These are phyloP conservation scores for Phengaris arion DNA, from an alignment of 2,888 invertebrate species.

Conservation along the genomic window DNA sequence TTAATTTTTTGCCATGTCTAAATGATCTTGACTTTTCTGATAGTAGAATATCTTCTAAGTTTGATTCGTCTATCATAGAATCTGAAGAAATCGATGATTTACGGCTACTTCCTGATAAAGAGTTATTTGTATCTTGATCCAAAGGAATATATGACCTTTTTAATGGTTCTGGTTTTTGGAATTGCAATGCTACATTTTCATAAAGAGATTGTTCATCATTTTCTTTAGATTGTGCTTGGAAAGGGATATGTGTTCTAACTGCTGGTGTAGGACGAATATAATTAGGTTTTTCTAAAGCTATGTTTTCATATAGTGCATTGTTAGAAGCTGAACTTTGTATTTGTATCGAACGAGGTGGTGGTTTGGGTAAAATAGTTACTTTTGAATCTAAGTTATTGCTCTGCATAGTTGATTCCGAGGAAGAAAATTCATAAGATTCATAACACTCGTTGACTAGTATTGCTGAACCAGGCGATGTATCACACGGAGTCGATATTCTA, in stretches of 20 bases:
- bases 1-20: constrained; percentile 51
- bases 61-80: constrained; percentile 69
- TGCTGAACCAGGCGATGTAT: constrained; percentile 54
- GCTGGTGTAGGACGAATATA: constrained; percentile 60
- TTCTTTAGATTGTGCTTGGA: constrained; percentile 49
- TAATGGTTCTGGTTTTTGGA: constrained; percentile 55
- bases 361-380: constrained; percentile 49
- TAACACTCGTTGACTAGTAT: constrained; percentile 68
- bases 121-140: constrained; percentile 45
- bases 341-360: constrained; percentile 56
- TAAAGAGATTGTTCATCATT: constrained; percentile 54
- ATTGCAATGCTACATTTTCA: constrained; percentile 59
- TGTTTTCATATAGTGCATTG: constrained; percentile 63
- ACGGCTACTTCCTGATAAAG: constrained; percentile 54
- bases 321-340: constrained; percentile 42
- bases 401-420: constrained; percentile 32
- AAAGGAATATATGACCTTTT: constrained; percentile 51
- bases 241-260: constrained; percentile 59
- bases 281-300: constrained; percentile 47
- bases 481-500: constrained; percentile 52
- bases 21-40: constrained; percentile 74
- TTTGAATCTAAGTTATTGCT: constrained; percentile 38
- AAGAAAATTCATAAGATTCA: constrained; percentile 62
- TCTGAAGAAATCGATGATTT: constrained; percentile 66
- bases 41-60: constrained; percentile 71